Evolutionary conservation across 2,113 vertebrate genomes (phyloP).

Genomic region (Urocolius indicus): DNA sequence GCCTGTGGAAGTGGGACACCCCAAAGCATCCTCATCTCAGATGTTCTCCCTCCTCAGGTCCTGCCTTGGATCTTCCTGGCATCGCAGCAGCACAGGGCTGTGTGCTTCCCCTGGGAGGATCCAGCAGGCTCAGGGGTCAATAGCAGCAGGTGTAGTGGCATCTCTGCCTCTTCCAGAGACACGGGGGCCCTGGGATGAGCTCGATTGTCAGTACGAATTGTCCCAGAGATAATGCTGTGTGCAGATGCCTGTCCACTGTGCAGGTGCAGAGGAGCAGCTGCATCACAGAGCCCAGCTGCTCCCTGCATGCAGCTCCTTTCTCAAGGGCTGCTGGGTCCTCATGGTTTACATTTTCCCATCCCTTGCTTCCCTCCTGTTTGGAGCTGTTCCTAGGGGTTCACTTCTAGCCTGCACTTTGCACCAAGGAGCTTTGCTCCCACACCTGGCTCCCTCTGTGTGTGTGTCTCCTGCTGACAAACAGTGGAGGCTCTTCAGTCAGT

Average conservation of each 20-base stretch:
- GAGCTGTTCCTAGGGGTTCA: not conserved
- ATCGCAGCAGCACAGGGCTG: not conserved
- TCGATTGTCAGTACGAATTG: not conserved
- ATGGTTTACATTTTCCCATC: not conserved
- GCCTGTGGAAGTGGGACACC: fast-evolving
- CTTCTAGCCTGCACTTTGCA: not conserved
- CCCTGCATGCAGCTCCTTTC: not conserved
- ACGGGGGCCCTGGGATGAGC: not conserved
- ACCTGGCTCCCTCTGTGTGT: not conserved
- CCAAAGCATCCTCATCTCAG: not conserved
- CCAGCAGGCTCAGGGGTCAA: not conserved
- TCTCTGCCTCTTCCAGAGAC: not conserved
- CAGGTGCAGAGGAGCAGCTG: not conserved
- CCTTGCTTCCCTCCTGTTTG: not conserved
- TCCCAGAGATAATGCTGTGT: not conserved
- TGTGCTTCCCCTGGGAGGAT: not conserved
- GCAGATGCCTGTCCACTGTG: not conserved
- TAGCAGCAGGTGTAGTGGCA: not conserved
- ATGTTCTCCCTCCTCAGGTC: not conserved
- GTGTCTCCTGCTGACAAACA: not conserved
- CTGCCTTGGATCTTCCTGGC: not conserved
- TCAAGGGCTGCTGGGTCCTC: not conserved
- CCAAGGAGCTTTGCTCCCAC: not conserved
- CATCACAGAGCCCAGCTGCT: not conserved
- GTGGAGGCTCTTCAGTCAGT: not conserved